Evolutionary conservation across 2,888 invertebrate genomes (phyloP), one percentile per base, ranked within the genome.

Genomic region (Druceiella hillmani): DNA sequence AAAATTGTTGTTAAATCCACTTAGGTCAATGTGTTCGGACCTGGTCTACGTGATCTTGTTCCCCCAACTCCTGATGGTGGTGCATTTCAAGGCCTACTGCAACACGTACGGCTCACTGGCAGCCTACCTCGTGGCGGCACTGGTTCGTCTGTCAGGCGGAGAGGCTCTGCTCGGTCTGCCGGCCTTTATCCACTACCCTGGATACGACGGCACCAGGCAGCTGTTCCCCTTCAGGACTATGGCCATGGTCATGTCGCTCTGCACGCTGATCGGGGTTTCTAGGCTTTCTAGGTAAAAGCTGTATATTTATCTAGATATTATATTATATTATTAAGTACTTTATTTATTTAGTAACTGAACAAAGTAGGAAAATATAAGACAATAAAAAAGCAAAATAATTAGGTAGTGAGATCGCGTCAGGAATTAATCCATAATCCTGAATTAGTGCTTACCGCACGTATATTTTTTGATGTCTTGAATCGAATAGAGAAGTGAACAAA

Each of bases 11-110:
- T n/a, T n/a, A n/a, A n/a, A n/a, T n/a, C n/a, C n/a, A n/a, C n/a
- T n/a, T n/a, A 87, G 87, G 87, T 95, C 93, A 46, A 88, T 99
- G 81, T 98, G 98, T 68, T 95, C 97, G 29, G 99, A 99, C 69
- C 75, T 99, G 60, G 97, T 99, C 49, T 99, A 97, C 76, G 95
- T 97, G 51, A 94, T 99, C 58, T 80, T 99, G 51, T 99, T 99
- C 67, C 98, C 99, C 1, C 99, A 95, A 68, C 81, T 99, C 13
- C 76, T 97, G 53, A 94, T 94, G 84, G 98, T 98, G 52, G 94
- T 99, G 13, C 95, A 98, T 70, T 89, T 94, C 69, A 87, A 89
- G 63, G 78, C 84, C 48, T 77, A 89, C 61, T 92, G 93, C 71
- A 99, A 99, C 72, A 97, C 97, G 6, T 99, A 99, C 64, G 98